A percentile compares a stretch with the other conserved stretches of the same genome.
phyloP scores from a whole-genome alignment of 2,888 invertebrate species.

The Cataglyphis livida region DNA sequence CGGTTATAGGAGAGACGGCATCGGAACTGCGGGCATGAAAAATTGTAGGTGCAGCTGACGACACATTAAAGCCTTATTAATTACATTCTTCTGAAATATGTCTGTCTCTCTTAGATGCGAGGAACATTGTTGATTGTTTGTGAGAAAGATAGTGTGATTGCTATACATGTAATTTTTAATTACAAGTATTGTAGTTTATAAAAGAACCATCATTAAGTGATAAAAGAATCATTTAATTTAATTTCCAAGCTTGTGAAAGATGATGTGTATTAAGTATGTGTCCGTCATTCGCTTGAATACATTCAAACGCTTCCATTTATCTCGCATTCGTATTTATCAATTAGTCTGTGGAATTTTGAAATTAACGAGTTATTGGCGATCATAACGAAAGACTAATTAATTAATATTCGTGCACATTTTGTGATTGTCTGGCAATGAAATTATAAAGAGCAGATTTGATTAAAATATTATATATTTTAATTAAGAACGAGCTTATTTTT shows the following conservation, averaged over 20 bases:
- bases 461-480: background rate
- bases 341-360: slow-evolving; percentile 42
- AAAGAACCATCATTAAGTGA: background rate
- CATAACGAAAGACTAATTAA: slow-evolving; percentile 46
- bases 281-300: slow-evolving; percentile 17
- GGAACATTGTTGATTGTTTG: slow-evolving; percentile 26
- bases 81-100: slow-evolving; percentile 67
- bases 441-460: slow-evolving; percentile 7
- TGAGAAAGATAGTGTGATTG: background rate
- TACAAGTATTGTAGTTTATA: background rate
- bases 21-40: slow-evolving; percentile 67
- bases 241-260: slow-evolving; percentile 11
- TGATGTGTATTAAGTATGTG: slow-evolving; percentile 4
- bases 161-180: slow-evolving; percentile 7
- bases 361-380: slow-evolving; percentile 39
- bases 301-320: slow-evolving; percentile 34
- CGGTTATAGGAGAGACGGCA: slow-evolving; percentile 59
- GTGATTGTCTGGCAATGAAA: slow-evolving; percentile 24
- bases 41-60: slow-evolving; percentile 78
- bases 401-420: slow-evolving; percentile 28
- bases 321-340: slow-evolving; percentile 36
- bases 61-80: slow-evolving; percentile 78
- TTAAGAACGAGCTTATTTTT: background rate
- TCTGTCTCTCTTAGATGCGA: slow-evolving; percentile 24
- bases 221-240: slow-evolving; percentile 16